Conservation (phyloP, 2,888 invertebrate species). For the Temnothorax rugatulus region DNA sequence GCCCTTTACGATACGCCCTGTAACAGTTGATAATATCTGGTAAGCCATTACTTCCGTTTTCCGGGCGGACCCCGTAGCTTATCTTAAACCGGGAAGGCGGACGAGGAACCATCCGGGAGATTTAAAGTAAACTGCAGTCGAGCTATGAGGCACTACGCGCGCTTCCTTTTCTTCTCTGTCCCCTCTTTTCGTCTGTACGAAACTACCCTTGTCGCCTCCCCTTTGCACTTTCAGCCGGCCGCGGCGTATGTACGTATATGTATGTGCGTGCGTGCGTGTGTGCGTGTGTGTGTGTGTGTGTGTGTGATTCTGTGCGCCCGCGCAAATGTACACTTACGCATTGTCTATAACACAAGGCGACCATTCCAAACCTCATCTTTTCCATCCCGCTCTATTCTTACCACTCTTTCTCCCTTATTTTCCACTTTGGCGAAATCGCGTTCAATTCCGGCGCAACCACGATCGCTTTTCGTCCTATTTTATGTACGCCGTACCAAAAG, state of each 20-base stretch:
- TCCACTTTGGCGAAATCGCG: conserved; percentile 68
- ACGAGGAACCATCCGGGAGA: conserved; percentile 79
- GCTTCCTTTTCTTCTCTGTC: conserved; percentile 39
- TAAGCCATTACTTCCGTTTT: conserved; percentile 84
- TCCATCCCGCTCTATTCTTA: conserved; percentile 57
- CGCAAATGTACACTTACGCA: conserved; percentile 41
- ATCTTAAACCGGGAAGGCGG: conserved; percentile 79
- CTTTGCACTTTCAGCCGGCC: conserved; percentile 18
- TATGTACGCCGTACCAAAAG: conserved; percentile 13
- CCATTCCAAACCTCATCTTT: conserved; percentile 57
- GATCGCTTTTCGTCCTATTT: conserved; percentile 22
- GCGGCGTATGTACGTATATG: neutral
- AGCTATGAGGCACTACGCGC: conserved; percentile 67
- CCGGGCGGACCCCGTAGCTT: conserved; percentile 80
- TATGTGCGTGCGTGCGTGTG: neutral
- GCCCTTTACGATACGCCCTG: conserved; percentile 70
- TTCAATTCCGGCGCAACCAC: conserved; percentile 48
- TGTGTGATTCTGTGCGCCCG: neutral
- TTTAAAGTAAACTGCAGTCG: conserved; percentile 80
- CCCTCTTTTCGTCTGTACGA: conserved; percentile 47
- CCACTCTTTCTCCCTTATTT: conserved; percentile 56
- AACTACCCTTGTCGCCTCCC: conserved; percentile 36
- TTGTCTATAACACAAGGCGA: conserved; percentile 42
- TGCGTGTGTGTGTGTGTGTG: neutral
- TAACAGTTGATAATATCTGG: conserved; percentile 83